Base-by-base conservation (phyloP, 2,113 vertebrate genomes). In the Sinocyclocheilus anophthalmus region DNA sequence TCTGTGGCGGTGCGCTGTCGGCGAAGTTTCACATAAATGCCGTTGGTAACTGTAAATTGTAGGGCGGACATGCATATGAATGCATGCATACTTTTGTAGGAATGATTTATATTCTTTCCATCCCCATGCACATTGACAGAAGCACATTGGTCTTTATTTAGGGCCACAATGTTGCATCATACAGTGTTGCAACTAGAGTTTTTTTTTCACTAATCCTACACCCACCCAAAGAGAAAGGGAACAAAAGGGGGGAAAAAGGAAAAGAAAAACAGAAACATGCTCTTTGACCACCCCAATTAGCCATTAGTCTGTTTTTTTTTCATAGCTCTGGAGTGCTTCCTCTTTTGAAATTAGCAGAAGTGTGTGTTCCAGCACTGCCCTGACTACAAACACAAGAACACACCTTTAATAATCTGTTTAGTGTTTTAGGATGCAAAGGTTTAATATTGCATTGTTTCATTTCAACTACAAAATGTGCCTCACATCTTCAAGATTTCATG, bases 291-390 rank as follows among this genome's bases (percentile, higher is more conserved):
- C 76, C 75, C 76, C 70, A 77, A 72, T 63, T 65, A 61, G 53
- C 78, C 16, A 83, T n/a, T 50, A 16, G 76, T 86, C 55, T 81
- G 77, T 76, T 61, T 37, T 73, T 75, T 37, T 48, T 65, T 59
- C 37, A 4, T 48, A 84, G 37, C 76, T 61, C 37, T 84, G 57
- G 85, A 37, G 53, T 73, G 72, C 76, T 89, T 89, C 78, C 83
- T 87, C 75, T 85, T 89, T 65, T 65, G 37, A 76, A 79, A 69
- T 80, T 79, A 80, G 86, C 83, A 87, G 79, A 85, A 86, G 84
- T 55, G 73, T 45, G n/a, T 75, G 5, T 14, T 4, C 4, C 13
- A 50, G 42, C n/a, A 53, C 75, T 53, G 22, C 75, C 45, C 13
- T 0, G 39, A 42, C 39, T 45, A 45, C 70, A 73, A 70, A 70